These are phyloP conservation scores for Tigriopus japonicus DNA, from an alignment of 1,140 invertebrate species.

Conservation along the genomic window DNA sequence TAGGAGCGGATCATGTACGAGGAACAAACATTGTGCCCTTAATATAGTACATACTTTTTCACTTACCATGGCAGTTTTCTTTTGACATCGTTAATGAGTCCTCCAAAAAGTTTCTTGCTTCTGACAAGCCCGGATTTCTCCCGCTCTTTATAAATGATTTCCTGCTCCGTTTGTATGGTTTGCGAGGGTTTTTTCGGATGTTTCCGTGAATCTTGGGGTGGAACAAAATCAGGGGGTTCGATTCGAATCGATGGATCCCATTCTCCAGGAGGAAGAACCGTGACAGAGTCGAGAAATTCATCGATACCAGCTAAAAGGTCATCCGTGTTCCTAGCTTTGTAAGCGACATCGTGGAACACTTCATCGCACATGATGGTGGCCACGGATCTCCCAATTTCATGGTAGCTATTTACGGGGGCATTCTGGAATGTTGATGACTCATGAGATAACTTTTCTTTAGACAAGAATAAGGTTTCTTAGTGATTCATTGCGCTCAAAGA, in stretches of 20 bases:
- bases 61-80: constrained; percentile 22
- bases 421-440: neutral
- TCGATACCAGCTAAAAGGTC: constrained; percentile 26
- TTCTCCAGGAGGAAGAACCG: constrained; percentile 28
- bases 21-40: too few relatives aligned
- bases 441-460: too few relatives aligned
- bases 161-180: constrained; percentile 1
- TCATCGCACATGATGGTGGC: constrained; percentile 24
- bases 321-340: constrained; percentile 20
- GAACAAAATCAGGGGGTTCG: constrained; percentile 22
- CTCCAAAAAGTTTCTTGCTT: constrained; percentile 23
- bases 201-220: constrained; percentile 17
- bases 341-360: constrained; percentile 25
- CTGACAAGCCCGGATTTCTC: constrained; percentile 17
- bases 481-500: too few relatives aligned
- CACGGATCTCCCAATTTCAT: constrained; percentile 24
- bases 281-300: constrained; percentile 25
- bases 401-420: neutral
- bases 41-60: too few relatives aligned
- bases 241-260: constrained; percentile 26
- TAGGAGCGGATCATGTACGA: too few relatives aligned
- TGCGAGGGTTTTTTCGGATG: neutral
- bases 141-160: constrained; percentile 2
- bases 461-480: too few relatives aligned
- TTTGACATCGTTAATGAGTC: constrained; percentile 25